Evolutionary conservation across 2,888 invertebrate species (phyloP).

Genomic region (Lithophane semibrunnea): DNA sequence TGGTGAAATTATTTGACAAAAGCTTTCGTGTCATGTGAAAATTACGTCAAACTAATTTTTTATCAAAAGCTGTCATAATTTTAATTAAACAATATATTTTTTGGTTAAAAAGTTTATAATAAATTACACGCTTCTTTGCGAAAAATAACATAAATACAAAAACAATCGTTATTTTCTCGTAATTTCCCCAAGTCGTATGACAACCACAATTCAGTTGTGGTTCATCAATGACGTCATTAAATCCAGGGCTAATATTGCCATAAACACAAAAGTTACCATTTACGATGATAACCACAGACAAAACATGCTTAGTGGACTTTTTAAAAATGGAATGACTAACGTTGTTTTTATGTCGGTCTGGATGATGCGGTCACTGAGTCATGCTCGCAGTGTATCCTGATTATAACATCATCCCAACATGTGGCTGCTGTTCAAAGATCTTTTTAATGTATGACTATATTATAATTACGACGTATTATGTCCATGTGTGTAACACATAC

Average conservation of each 20-base stretch:
- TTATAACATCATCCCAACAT: constrained; percentile 47
- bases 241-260: background rate
- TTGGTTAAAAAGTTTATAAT: background rate
- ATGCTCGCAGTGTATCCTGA: constrained; percentile 45
- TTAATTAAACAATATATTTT: background rate
- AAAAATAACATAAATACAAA: background rate
- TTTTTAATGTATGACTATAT: constrained; percentile 11
- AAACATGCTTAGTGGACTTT: background rate
- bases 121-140: background rate
- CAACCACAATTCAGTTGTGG: background rate
- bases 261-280: background rate
- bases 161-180: background rate
- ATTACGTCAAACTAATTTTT: background rate
- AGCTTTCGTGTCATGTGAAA: background rate
- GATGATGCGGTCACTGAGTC: constrained; percentile 57
- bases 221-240: constrained; percentile 2
- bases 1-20: background rate
- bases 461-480: constrained; percentile 2
- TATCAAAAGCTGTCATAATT: background rate
- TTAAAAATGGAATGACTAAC: constrained; percentile 48
- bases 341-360: constrained; percentile 47
- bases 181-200: constrained; percentile 14
- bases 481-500: background rate
- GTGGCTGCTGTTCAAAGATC: constrained; percentile 43
- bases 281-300: constrained; percentile 16